Percentiles rank a stretch among this genome's conserved stretches.
Conservation (phyloP, 2,888 invertebrate species). For the Andrena marginata region DNA sequence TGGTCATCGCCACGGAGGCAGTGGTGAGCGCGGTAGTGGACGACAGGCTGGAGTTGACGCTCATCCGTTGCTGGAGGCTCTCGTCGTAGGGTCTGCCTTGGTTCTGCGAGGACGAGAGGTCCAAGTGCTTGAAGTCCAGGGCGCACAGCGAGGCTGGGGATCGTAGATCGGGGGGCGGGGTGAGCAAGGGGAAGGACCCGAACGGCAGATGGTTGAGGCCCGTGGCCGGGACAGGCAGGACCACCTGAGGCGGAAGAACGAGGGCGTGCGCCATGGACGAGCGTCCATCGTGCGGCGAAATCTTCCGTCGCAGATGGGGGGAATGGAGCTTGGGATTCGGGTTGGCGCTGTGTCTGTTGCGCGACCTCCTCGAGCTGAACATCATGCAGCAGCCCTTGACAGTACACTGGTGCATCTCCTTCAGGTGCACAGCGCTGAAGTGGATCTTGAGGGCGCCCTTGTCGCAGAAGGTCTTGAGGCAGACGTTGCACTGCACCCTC, state of each 20-base stretch:
- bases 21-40: slow-evolving; percentile 85
- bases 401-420: slow-evolving; percentile 99
- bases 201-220: slow-evolving; percentile 91
- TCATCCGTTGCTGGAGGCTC: slow-evolving; percentile 87
- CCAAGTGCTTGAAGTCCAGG: slow-evolving; percentile 89
- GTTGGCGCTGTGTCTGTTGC: slow-evolving; percentile 98
- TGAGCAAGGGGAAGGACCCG: slow-evolving; percentile 92
- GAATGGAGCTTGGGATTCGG: slow-evolving; percentile 99
- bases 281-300: slow-evolving; percentile 96
- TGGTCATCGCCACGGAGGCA: slow-evolving; percentile 84
- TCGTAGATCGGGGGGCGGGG: slow-evolving; percentile 89
- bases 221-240: slow-evolving; percentile 88
- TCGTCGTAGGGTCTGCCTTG: slow-evolving; percentile 84
- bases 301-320: slow-evolving; percentile 96
- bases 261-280: slow-evolving; percentile 95
- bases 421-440: slow-evolving; percentile 98
- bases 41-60: slow-evolving; percentile 85
- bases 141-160: slow-evolving; percentile 86
- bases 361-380: slow-evolving; percentile 98
- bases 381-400: slow-evolving; percentile 99
- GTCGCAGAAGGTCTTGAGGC: slow-evolving; percentile 99
- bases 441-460: slow-evolving; percentile 99
- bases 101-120: slow-evolving; percentile 86
- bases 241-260: slow-evolving; percentile 90
- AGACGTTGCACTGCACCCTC: slow-evolving; percentile 98